Conservation (phyloP, 1,140 invertebrate genomes). For the Trichogramma pretiosum region DNA sequence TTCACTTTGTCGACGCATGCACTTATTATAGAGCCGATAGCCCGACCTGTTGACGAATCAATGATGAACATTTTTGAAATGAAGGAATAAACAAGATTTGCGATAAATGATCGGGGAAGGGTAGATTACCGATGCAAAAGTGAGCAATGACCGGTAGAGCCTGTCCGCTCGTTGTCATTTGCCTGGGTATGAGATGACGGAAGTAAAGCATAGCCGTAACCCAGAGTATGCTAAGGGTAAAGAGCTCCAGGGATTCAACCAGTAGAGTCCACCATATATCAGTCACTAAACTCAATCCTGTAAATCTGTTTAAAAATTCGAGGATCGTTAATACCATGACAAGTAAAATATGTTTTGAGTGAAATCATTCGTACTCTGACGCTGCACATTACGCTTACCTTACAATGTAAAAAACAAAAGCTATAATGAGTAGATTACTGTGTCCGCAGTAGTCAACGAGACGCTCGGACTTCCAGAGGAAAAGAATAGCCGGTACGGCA, state of each 20-base stretch:
- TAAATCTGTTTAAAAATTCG: conserved; percentile 25
- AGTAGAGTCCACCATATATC: conserved; percentile 57
- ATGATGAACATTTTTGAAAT: conserved; percentile 1
- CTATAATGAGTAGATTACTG: conserved; percentile 71
- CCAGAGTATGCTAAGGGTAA: conserved; percentile 75
- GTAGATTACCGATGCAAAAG: conserved; percentile 62
- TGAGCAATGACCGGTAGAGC: conserved; percentile 72
- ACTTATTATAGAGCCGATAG: conserved; percentile 55
- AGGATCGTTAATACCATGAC: not conserved
- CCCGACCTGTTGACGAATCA: conserved; percentile 48
- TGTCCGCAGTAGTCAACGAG: conserved; percentile 78
- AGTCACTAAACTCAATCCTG: conserved; percentile 56
- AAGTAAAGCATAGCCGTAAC: conserved; percentile 74
- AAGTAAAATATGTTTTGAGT: not conserved
- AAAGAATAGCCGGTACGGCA: conserved; percentile 58
- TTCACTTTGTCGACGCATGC: conserved; percentile 44
- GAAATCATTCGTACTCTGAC: not conserved
- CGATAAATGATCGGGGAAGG: not conserved
- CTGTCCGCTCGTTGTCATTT: conserved; percentile 73
- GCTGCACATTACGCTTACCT: conserved; percentile 54
- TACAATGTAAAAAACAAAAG: conserved; percentile 70
- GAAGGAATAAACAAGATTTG: not conserved
- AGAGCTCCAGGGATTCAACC: conserved; percentile 68
- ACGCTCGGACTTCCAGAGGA: conserved; percentile 69
- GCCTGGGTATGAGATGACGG: conserved; percentile 68